phyloP scores from a whole-genome alignment of 1,140 invertebrate genomes.

The Tyrophagus putrescentiae region DNA sequence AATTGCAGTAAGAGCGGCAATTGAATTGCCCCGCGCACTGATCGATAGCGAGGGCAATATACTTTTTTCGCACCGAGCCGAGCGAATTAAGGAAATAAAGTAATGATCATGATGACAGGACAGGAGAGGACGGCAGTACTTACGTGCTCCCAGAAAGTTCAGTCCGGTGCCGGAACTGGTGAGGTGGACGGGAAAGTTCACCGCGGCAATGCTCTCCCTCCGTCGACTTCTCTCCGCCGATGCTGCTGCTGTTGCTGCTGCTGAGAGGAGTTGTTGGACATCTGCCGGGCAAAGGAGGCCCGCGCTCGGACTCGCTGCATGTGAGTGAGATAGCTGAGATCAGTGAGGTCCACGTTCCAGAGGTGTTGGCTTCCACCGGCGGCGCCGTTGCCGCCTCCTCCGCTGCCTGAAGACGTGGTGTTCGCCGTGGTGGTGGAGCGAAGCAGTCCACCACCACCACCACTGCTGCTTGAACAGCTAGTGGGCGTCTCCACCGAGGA shows the following conservation, averaged over 20 bases:
- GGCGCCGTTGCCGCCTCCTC: too few species aligned
- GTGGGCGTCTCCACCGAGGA: not conserved
- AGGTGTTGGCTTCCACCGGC: conserved; percentile 11
- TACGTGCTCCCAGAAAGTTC: conserved; percentile 2
- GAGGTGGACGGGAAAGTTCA: conserved; percentile 4
- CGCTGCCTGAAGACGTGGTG: not conserved
- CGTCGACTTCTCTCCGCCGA: not conserved
- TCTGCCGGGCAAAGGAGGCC: conserved; percentile 12
- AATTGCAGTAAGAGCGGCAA: too few species aligned
- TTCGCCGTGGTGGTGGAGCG: not conserved
- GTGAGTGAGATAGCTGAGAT: conserved; percentile 15
- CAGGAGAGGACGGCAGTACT: too few species aligned
- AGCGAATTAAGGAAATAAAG: too few species aligned
- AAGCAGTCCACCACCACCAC: too few species aligned
- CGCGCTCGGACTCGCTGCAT: conserved; percentile 19
- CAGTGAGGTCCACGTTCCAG: conserved; percentile 9
- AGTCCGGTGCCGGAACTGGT: not conserved
- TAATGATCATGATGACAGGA: too few species aligned
- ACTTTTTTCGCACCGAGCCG: too few species aligned
- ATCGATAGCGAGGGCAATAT: too few species aligned
- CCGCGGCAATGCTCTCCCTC: conserved; percentile 13
- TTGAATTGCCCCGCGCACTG: too few species aligned
- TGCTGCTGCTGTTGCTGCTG: not conserved
- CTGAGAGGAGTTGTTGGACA: conserved; percentile 11
- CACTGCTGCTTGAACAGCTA: too few species aligned